Evolutionary conservation across 2,113 vertebrate species (phyloP).

Genomic region (Dromiciops gliroides): DNA sequence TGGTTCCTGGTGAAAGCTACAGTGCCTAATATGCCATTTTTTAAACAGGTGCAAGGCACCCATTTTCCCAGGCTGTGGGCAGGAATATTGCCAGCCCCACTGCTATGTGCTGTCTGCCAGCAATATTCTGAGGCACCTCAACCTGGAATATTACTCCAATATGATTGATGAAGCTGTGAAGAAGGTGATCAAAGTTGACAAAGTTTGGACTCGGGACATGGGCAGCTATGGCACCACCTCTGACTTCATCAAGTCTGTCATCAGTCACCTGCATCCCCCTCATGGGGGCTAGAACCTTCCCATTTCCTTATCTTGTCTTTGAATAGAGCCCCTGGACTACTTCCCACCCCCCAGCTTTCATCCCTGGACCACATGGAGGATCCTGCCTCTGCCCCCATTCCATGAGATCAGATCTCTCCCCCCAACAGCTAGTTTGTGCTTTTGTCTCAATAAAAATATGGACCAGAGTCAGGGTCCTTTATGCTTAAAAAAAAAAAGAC

Average conservation of each 20-base stretch:
- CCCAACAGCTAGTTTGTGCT: background rate
- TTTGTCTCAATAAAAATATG: conserved; percentile 25
- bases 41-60: conserved; percentile 96
- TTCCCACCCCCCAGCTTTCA: background rate
- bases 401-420: background rate
- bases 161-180: conserved; percentile 94
- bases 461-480: conserved; percentile 44
- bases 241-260: conserved; percentile 94
- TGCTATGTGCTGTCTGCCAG: conserved; percentile 95
- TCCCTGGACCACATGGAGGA: conserved; percentile 75
- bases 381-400: background rate
- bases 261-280: conserved; percentile 91
- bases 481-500: too few species aligned
- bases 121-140: conserved; percentile 96
- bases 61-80: conserved; percentile 97
- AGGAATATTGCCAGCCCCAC: conserved; percentile 99
- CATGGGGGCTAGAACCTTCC: conserved; percentile 82
- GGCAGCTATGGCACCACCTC: conserved; percentile 95
- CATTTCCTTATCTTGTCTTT: background rate
- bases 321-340: background rate
- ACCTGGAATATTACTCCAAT: conserved; percentile 93
- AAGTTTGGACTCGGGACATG: conserved; percentile 95
- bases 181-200: conserved; percentile 96
- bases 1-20: conserved; percentile 98
- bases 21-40: conserved; percentile 97